These are phyloP conservation scores for Spodoptera frugiperda DNA, from an alignment of 1,140 invertebrate species.

Conservation along the genomic window DNA sequence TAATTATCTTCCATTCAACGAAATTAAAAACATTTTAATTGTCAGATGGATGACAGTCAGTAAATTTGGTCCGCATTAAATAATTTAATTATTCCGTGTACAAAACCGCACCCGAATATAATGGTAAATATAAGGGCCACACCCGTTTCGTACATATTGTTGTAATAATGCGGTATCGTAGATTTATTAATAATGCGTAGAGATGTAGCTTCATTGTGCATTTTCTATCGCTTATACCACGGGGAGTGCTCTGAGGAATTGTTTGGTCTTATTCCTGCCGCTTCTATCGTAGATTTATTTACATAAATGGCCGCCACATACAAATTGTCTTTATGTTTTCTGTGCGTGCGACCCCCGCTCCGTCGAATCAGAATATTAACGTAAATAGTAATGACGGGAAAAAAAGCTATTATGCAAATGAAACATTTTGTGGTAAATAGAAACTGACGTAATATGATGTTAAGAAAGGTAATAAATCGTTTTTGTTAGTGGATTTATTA, in stretches of 20 bases:
- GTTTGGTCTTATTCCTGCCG: too few relatives aligned
- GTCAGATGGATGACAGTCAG: slow-evolving; percentile 37
- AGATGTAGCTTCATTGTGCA: too few relatives aligned
- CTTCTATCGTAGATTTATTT: slow-evolving; percentile 84
- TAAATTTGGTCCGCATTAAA: slow-evolving; percentile 51
- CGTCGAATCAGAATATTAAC: slow-evolving; percentile 84
- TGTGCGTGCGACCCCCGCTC: slow-evolving; percentile 81
- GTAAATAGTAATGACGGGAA: slow-evolving; percentile 84
- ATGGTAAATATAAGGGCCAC: slow-evolving; percentile 70
- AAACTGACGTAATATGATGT: slow-evolving; percentile 79
- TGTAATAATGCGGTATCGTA: slow-evolving; percentile 80
- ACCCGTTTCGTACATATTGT: slow-evolving; percentile 77
- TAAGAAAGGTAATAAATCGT: slow-evolving; percentile 78
- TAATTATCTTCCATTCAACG: slow-evolving; percentile 56
- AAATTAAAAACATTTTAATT: slow-evolving; percentile 35
- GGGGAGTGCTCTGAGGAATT: too few relatives aligned
- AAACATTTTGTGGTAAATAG: slow-evolving; percentile 84
- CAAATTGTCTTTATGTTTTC: slow-evolving; percentile 85
- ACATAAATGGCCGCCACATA: slow-evolving; percentile 82
- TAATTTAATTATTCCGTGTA: slow-evolving; percentile 53
- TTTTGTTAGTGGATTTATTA: slow-evolving; percentile 67
- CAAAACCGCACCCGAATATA: slow-evolving; percentile 62
- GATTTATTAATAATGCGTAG: too few relatives aligned
- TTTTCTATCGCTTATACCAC: too few relatives aligned
- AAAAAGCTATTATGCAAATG: slow-evolving; percentile 86